Evolutionary conservation across 2,888 invertebrate genomes (phyloP).

Genomic region (Anarsia innoxiella): DNA sequence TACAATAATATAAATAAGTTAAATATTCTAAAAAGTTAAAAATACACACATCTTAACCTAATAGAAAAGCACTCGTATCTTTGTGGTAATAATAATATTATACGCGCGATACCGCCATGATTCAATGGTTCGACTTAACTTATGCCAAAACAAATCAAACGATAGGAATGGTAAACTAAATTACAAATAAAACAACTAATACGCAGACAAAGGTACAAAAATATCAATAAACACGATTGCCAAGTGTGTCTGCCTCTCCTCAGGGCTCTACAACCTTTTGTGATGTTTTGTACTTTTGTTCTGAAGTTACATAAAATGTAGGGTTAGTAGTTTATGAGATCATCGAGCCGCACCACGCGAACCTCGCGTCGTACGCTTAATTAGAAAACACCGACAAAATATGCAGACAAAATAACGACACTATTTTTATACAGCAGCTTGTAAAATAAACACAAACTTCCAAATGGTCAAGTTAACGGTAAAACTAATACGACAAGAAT

Average conservation of each 20-base stretch:
- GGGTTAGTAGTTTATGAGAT: constrained; percentile 74
- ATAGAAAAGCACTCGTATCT: constrained; percentile 69
- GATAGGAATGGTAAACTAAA: constrained; percentile 61
- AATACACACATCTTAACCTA: constrained; percentile 74
- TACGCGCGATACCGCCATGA: constrained; percentile 30
- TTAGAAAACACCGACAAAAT: constrained; percentile 68
- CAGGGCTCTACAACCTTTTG: constrained; percentile 26
- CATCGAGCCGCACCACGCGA: constrained; percentile 60
- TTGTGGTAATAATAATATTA: constrained; percentile 47
- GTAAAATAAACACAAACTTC: constrained; percentile 49
- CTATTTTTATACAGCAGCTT: constrained; percentile 55
- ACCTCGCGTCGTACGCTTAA: constrained; percentile 60
- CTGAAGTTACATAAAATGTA: constrained; percentile 49
- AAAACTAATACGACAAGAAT: constrained; percentile 59
- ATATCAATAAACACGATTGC: constrained; percentile 53
- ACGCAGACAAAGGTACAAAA: constrained; percentile 69
- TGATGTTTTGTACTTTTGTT: constrained; percentile 69
- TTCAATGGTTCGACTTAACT: constrained; percentile 33
- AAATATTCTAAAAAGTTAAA: constrained; percentile 75
- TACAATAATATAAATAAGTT: constrained; percentile 72
- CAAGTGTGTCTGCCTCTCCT: constrained; percentile 29
- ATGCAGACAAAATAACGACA: constrained; percentile 63
- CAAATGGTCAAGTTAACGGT: constrained; percentile 43
- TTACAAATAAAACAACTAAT: constrained; percentile 51
- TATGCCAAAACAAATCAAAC: constrained; percentile 55